These are phyloP conservation scores for Perdita meconis DNA, from an alignment of 2,888 invertebrate genomes.

Conservation along the genomic window DNA sequence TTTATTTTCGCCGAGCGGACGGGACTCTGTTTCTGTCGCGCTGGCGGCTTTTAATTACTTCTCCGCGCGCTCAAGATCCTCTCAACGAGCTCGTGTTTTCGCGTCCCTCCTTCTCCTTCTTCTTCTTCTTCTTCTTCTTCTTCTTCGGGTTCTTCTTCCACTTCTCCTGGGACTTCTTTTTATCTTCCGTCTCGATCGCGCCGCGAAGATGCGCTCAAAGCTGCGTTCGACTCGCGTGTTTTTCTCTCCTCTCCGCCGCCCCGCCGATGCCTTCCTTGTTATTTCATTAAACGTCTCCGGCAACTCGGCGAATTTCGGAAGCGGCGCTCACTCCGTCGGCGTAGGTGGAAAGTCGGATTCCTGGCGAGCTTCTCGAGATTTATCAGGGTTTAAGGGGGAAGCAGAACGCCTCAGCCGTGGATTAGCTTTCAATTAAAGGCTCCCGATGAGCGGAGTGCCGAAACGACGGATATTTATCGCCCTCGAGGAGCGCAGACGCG, in stretches of 20 bases:
- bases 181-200: conserved; percentile 27
- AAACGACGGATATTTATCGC: conserved; percentile 78
- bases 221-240: conserved; percentile 53
- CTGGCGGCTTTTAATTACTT: conserved; percentile 74
- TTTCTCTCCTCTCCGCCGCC: conserved; percentile 30
- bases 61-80: conserved; percentile 60
- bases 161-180: conserved; percentile 33
- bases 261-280: neutral
- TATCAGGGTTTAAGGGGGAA: conserved; percentile 70
- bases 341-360: conserved; percentile 12
- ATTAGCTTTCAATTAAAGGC: conserved; percentile 81
- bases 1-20: conserved; percentile 73
- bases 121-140: conserved; percentile 18
- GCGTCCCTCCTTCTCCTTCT: conserved; percentile 23
- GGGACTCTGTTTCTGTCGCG: conserved; percentile 72
- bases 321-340: neutral
- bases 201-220: conserved; percentile 42
- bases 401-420: conserved; percentile 71
- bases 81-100: conserved; percentile 26
- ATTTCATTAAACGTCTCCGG: conserved; percentile 8
- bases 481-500: conserved; percentile 61
- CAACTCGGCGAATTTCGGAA: neutral
- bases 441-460: conserved; percentile 68
- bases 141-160: conserved; percentile 14
- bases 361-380: conserved; percentile 65